Conservation (phyloP, 2,797 vertebrate genomes). For the Syngnathus acus region DNA sequence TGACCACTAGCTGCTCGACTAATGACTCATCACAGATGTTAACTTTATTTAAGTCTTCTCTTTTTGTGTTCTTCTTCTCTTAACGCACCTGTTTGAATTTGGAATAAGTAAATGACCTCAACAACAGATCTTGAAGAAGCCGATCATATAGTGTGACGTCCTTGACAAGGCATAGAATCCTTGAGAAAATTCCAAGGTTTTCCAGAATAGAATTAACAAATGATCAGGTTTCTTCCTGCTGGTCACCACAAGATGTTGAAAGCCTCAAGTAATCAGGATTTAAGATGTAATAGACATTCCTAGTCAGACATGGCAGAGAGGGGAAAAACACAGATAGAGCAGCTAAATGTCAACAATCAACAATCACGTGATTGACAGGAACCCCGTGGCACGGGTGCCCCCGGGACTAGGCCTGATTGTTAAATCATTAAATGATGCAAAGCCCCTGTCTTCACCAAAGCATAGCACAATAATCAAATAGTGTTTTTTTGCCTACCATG, state of each 20-base stretch:
- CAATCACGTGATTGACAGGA: conserved; percentile 39
- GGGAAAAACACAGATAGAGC: conserved; percentile 17
- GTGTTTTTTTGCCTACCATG: neutral
- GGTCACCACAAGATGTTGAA: neutral
- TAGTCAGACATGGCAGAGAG: neutral
- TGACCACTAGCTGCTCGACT: too few species aligned
- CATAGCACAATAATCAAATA: neutral
- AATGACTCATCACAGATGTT: too few species aligned
- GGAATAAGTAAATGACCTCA: neutral
- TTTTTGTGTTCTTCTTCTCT: neutral
- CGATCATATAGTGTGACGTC: neutral
- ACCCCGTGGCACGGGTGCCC: conserved; percentile 13
- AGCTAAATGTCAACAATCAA: conserved; percentile 32
- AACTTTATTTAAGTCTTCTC: neutral
- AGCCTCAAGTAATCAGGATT: neutral
- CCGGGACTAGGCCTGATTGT: conserved; percentile 31
- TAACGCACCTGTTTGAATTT: neutral
- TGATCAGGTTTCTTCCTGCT: neutral
- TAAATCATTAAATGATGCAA: conserved; percentile 7
- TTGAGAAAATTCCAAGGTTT: neutral
- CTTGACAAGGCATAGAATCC: neutral
- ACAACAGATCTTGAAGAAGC: neutral
- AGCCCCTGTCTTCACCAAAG: neutral
- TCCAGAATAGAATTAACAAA: neutral
- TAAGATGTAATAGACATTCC: neutral